Evolutionary conservation across 64 coral and sea anemone genomes (phyloP).

Genomic region (Dendrophyllia cribrosa): DNA sequence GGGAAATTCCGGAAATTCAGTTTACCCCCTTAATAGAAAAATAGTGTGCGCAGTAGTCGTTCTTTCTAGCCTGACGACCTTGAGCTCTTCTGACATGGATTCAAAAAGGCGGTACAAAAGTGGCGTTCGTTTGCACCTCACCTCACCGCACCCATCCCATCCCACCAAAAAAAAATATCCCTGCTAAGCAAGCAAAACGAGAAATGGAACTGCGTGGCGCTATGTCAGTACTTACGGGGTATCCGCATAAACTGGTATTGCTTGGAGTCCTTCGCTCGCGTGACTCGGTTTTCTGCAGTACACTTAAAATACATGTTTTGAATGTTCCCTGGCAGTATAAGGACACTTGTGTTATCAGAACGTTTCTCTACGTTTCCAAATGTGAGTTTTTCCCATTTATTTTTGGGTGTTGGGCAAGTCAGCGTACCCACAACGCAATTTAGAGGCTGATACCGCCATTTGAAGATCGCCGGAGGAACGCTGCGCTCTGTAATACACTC

Average conservation of each 20-base stretch:
- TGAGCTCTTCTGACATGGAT: too few species aligned
- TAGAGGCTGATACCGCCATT: background rate
- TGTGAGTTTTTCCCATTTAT: background rate
- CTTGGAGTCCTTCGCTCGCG: background rate
- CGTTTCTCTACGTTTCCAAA: background rate
- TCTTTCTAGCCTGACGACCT: too few species aligned
- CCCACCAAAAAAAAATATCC: too few species aligned
- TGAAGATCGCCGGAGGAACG: conserved; percentile 14
- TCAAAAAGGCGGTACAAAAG: too few species aligned
- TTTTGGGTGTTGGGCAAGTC: background rate
- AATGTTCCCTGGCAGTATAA: background rate
- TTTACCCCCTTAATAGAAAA: too few species aligned
- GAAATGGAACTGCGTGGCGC: too few species aligned
- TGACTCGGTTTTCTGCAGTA: background rate
- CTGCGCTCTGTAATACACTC: conserved; percentile 26
- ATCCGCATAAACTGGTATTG: conserved; percentile 1
- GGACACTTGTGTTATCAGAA: background rate
- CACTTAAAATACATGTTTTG: conserved; percentile 6
- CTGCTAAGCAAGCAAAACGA: too few species aligned
- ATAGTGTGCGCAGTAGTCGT: too few species aligned
- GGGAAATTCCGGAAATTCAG: too few species aligned
- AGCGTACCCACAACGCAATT: background rate
- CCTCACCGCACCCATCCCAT: too few species aligned
- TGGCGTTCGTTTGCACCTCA: too few species aligned
- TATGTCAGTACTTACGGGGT: background rate